These are phyloP conservation scores for Frieseomelitta varia DNA, from an alignment of 1,140 invertebrate species.

Conservation along the genomic window DNA sequence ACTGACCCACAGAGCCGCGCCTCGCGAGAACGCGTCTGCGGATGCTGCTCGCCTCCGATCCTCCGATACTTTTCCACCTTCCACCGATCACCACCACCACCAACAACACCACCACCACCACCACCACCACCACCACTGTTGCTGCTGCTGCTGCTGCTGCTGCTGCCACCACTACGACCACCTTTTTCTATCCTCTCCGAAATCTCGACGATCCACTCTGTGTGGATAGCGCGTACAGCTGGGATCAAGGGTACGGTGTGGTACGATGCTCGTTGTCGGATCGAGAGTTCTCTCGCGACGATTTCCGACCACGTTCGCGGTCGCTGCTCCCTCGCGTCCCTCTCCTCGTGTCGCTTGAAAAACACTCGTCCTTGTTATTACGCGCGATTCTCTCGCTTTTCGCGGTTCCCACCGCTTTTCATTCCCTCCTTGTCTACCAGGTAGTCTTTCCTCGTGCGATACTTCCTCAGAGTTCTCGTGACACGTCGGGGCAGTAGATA, in stretches of 20 bases:
- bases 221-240: background rate
- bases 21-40: conserved; percentile 78
- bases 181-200: background rate
- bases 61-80: conserved; percentile 18
- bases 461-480: background rate
- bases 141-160: no score
- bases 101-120: background rate
- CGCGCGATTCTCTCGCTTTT: background rate
- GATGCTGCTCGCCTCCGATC: conserved; percentile 65
- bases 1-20: conserved; percentile 81
- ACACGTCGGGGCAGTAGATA: background rate
- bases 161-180: background rate
- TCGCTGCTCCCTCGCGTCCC: conserved; percentile 1
- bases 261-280: background rate
- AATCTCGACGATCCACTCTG: conserved; percentile 10
- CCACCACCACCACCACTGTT: no score
- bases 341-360: background rate
- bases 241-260: background rate
- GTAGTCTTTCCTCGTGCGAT: background rate
- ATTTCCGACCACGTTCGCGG: background rate
- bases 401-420: background rate
- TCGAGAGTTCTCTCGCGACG: conserved; percentile 2
- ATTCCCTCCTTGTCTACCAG: background rate
- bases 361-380: background rate
- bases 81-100: background rate